Percentiles rank a stretch among this genome's conserved stretches.
Conservation (phyloP, 2,888 invertebrate species). For the Melanchra persicariae region DNA sequence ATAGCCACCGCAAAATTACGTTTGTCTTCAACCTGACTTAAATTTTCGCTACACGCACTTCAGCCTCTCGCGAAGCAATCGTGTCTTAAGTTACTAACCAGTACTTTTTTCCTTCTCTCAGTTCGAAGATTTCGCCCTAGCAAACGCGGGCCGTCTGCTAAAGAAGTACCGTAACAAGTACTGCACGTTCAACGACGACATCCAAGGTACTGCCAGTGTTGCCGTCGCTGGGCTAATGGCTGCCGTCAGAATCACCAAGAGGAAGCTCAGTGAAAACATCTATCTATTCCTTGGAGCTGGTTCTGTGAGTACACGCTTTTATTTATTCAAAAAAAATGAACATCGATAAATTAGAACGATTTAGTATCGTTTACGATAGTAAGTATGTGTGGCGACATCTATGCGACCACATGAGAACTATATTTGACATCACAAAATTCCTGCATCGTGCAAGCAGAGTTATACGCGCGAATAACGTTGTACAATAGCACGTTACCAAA, state of each 20-base stretch:
- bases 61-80: too few species aligned
- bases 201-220: constrained; percentile 99
- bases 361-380: not conserved
- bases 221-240: constrained; percentile 98
- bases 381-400: not conserved
- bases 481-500: too few species aligned
- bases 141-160: constrained; percentile 98
- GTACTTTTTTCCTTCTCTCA: constrained; percentile 74
- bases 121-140: constrained; percentile 99
- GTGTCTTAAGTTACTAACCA: too few species aligned
- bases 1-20: too few species aligned
- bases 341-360: not conserved
- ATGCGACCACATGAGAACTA: not conserved
- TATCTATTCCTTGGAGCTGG: constrained; percentile 98
- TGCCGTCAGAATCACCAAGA: constrained; percentile 94
- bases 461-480: too few species aligned
- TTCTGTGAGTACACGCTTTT: constrained; percentile 87
- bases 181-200: constrained; percentile 99
- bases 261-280: constrained; percentile 95
- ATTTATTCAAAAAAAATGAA: not conserved
- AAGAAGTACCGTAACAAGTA: constrained; percentile 97
- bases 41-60: too few species aligned
- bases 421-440: not conserved
- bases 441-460: not conserved
- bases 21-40: too few species aligned